phyloP scores from a whole-genome alignment of 2,113 vertebrate genomes.

The Xiphorhynchus elegans region DNA sequence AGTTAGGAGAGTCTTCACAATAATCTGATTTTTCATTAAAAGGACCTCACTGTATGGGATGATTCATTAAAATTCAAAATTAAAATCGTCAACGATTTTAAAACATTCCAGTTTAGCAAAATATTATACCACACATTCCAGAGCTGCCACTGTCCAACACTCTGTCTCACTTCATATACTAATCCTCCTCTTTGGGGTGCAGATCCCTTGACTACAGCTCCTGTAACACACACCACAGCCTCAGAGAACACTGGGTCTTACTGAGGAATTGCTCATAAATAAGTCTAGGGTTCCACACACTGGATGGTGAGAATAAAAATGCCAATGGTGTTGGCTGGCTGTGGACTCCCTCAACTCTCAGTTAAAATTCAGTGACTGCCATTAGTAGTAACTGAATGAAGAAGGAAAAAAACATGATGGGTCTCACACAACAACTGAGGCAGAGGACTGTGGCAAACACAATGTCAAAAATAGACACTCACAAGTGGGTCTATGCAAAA shows the following conservation, averaged over 20 bases:
- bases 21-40: background rate
- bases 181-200: background rate
- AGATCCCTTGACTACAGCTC: background rate
- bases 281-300: background rate
- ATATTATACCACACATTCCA: background rate
- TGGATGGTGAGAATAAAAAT: background rate
- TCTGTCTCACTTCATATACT: background rate
- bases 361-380: background rate
- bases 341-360: background rate
- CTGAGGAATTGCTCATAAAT: background rate
- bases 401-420: background rate
- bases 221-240: background rate
- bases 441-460: background rate
- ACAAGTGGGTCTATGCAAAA: background rate
- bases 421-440: background rate
- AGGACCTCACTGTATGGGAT: background rate
- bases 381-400: background rate
- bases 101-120: background rate
- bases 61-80: background rate
- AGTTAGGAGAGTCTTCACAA: background rate
- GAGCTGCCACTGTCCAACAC: background rate
- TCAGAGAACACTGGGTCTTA: background rate
- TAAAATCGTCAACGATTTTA: background rate
- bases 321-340: background rate
- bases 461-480: background rate